Percentiles rank a stretch among this genome's conserved stretches.
Evolutionary conservation across 2,888 invertebrate species (phyloP).

Genomic region (Omphaloscelis lunosa): DNA sequence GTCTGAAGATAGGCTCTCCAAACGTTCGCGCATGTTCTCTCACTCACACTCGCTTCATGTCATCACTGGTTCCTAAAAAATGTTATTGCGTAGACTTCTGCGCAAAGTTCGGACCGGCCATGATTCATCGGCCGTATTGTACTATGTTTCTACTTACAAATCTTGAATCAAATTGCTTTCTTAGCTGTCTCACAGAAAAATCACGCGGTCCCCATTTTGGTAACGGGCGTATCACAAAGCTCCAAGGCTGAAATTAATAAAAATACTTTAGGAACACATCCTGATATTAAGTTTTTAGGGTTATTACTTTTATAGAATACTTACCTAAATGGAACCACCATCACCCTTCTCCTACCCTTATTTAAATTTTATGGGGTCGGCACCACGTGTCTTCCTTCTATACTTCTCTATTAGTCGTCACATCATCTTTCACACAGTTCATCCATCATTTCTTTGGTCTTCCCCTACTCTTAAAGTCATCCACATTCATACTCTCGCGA

Average conservation of each 20-base stretch:
- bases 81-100: neutral
- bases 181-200: conserved; percentile 68
- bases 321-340: too few relatives aligned
- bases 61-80: neutral
- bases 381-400: too few relatives aligned
- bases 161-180: conserved; percentile 77
- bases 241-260: conserved; percentile 69
- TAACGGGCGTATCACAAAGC: conserved; percentile 71
- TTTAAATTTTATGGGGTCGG: too few relatives aligned
- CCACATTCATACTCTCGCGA: too few relatives aligned
- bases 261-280: neutral
- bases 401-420: too few relatives aligned
- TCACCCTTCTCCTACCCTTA: too few relatives aligned
- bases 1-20: neutral
- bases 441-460: too few relatives aligned
- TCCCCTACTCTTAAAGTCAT: too few relatives aligned
- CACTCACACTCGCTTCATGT: neutral
- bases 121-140: neutral
- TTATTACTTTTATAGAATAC: neutral
- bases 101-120: neutral
- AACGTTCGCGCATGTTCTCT: neutral
- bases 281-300: neutral
- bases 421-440: too few relatives aligned
- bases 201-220: conserved; percentile 78
- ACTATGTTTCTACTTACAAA: conserved; percentile 61